Base-by-base conservation (phyloP, 2,113 vertebrate genomes). In the Tonatia bakeri region DNA sequence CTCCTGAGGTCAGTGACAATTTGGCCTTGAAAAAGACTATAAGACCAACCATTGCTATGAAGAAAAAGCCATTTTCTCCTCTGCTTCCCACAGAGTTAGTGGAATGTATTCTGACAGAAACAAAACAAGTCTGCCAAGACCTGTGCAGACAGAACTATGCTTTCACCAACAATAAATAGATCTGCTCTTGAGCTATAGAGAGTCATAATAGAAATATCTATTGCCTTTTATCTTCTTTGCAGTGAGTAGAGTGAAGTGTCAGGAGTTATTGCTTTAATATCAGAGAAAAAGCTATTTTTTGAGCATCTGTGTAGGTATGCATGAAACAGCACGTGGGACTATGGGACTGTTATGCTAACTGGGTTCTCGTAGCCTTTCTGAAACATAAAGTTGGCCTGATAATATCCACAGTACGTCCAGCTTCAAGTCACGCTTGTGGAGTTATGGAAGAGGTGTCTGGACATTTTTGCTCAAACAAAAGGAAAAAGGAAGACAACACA, bases 261-360 rank as follows among this genome's bases (percentile, higher is more conserved):
- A 98, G 97, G 98, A 99, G 96, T 98, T 98, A 99, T 98, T 98
- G 98, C 97, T 98, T 98, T 98, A 98, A 98, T 99, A 98, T 98
- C 94, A 96, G 76, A 98, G 97, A 97, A 98, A 95, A 97, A 91
- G 88, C 95, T 92, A 94, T 98, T 98, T 97, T 94, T 95, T 90
- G 92, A 96, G 95, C 95, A 95, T 82, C 70, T 83, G 69, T 0
- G 1, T 69, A 97, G 59, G 96, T 96, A 91, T 95, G 69, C 59
- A 82, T 81, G 82, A 40, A 67, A 76, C 0, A 50, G 80, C 33
- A 69, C 0, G 1, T 54, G 65, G 26, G n/a, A 56, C 61, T 83
- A 4, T 43, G 86, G 50, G 50, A 97, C 93, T 77, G 75, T 73
- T 96, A 94, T 93, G 93, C 91, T 95, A 97, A 97, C 94, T 43